Percentiles rank a stretch among this genome's conserved stretches.
These are phyloP conservation scores for Scaptomyza pallida DNA, from an alignment of 1,140 invertebrate species.

Conservation along the genomic window DNA sequence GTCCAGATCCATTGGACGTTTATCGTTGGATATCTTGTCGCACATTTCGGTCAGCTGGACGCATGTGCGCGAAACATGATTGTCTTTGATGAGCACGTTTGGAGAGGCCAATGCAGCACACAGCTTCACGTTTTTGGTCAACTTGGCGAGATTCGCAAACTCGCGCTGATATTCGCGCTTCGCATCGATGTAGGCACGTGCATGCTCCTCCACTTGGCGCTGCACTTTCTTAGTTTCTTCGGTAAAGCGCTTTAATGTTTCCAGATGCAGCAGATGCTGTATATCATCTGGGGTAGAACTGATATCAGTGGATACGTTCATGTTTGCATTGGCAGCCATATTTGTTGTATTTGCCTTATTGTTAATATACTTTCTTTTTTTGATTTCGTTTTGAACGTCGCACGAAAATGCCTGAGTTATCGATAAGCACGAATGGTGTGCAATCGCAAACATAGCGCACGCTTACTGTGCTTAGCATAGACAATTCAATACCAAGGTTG, in stretches of 20 bases:
- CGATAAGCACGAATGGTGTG: constrained; percentile 1
- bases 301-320: neutral
- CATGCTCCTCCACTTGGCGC: constrained; percentile 68
- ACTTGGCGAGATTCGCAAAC: constrained; percentile 22
- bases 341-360: neutral
- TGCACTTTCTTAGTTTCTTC: constrained; percentile 55
- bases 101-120: constrained; percentile 18
- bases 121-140: constrained; percentile 38
- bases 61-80: neutral
- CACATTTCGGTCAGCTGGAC: neutral
- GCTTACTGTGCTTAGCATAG: too few species aligned
- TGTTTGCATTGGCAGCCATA: neutral
- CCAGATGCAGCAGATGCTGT: constrained; percentile 61
- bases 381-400: constrained; percentile 8
- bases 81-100: neutral
- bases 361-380: neutral
- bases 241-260: constrained; percentile 56
- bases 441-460: too few species aligned
- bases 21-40: constrained; percentile 28
- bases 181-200: constrained; percentile 38
- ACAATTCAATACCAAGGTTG: too few species aligned
- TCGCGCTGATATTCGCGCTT: constrained; percentile 57
- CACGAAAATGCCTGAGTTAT: neutral
- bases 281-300: constrained; percentile 52
- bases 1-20: constrained; percentile 17